Conservation (phyloP, 2,113 vertebrate species). For the Taurulus bubalis region DNA sequence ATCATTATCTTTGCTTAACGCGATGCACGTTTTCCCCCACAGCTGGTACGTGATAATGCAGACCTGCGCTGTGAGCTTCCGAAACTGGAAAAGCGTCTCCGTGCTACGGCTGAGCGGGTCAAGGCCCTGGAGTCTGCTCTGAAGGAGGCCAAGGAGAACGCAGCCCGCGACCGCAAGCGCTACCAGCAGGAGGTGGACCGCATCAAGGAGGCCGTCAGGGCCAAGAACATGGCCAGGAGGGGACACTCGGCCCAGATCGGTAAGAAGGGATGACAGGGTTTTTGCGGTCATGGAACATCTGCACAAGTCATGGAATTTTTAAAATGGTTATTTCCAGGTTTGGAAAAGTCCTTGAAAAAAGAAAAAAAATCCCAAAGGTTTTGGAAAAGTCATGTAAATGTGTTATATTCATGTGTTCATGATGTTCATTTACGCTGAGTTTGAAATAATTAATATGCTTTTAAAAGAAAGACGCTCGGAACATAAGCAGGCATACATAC, state of each 20-base stretch:
- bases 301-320: no score
- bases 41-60: slow-evolving; percentile 99
- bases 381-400: no score
- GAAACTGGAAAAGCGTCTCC: slow-evolving; percentile 95
- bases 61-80: slow-evolving; percentile 98
- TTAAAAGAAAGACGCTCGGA: no score
- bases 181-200: slow-evolving; percentile 98
- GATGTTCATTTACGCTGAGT: no score
- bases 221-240: slow-evolving; percentile 98
- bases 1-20: not conserved
- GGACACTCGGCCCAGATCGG: slow-evolving; percentile 97
- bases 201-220: slow-evolving; percentile 97
- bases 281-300: no score
- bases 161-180: slow-evolving; percentile 94
- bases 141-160: slow-evolving; percentile 98
- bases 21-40: not conserved
- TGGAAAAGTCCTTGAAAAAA: no score
- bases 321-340: no score
- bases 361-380: no score
- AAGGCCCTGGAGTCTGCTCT: slow-evolving; percentile 97
- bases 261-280: slow-evolving; percentile 59
- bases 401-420: no score
- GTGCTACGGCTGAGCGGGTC: slow-evolving; percentile 96
- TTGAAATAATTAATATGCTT: no score
- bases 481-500: no score